phyloP scores from a whole-genome alignment of 2,113 vertebrate genomes.

The Butorides virescens region DNA sequence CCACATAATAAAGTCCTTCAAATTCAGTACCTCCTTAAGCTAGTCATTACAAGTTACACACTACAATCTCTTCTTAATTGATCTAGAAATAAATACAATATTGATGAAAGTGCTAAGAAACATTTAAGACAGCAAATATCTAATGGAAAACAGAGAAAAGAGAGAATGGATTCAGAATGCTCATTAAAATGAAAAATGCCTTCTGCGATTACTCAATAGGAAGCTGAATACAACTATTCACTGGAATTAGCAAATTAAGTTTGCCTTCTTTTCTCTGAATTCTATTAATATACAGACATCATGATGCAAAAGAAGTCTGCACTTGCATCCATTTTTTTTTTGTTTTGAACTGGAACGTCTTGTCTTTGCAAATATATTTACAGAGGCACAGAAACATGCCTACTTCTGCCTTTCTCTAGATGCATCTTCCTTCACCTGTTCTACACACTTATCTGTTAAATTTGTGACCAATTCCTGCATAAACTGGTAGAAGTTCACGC shows the following conservation, averaged over 20 bases:
- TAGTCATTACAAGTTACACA: neutral
- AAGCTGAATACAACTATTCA: conserved; percentile 34
- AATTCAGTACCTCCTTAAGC: neutral
- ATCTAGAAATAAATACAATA: neutral
- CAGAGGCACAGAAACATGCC: neutral
- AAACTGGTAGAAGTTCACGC: neutral
- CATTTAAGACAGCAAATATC: neutral
- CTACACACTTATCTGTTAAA: neutral
- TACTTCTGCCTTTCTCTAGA: neutral
- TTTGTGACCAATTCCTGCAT: neutral
- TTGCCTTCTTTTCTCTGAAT: neutral
- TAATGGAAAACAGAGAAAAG: neutral
- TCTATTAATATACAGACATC: conserved; percentile 1
- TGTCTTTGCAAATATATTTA: neutral
- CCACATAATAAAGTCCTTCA: neutral
- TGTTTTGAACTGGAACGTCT: neutral
- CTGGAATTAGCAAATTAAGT: conserved; percentile 10
- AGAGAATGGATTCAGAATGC: neutral
- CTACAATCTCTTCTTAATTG: neutral
- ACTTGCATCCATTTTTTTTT: neutral
- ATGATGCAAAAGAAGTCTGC: neutral
- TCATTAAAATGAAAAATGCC: conserved; percentile 20
- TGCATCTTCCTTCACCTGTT: neutral
- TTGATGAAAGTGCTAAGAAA: neutral
- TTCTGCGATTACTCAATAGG: neutral